Base-by-base conservation (phyloP, 2,113 vertebrate species). In the Ceuthmochares aereus region DNA sequence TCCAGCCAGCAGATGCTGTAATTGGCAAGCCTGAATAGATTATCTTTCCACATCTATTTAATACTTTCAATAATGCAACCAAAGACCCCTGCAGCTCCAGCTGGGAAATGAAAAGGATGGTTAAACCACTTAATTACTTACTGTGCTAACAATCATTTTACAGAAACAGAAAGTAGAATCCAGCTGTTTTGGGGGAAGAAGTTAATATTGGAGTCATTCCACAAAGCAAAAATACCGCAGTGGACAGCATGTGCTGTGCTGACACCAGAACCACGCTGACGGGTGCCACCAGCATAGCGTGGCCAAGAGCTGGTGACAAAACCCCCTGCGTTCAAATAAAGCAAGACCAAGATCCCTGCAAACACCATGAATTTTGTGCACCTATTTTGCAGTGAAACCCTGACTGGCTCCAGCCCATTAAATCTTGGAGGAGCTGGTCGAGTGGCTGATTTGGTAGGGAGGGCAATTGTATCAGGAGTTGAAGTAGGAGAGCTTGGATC, bases 21-120 rank as follows among this genome's bases (percentile, higher is more conserved):
- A 84, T 14, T 94, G 90, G 91, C 55, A 79, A 47, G 52, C 52
- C 79, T 49, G 52, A 74, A 68, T 68, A 89, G 73, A 91, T 92
- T 74, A 62, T 82, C 59, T 94, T 93, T 95, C 64, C 51, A 18
- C 93, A 90, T 86, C 72, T 88, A 64, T 88, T 86, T 96, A 91
- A 94, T 76, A 79, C 43, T 67, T 40, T 64, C 68, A 94, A 89
- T 88, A 91, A 75, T 56, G 40, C 73, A 86, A 85, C 62, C 55
- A 64, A 93, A 86, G 90, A 93, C 75, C 88, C 86, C 6, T 12
- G 43, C 60, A 84, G 78, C 84, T 96, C 82, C 72, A 90, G 81
- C 59, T 93, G 79, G 66, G 79, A 87, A 76, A 75, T 67, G 72
- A 86, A 93, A 91, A 87, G 69, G 47, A 66, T 89, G 66, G 73